These are phyloP conservation scores for Hydrozoanthus gracilis DNA, from an alignment of 92 coral and sea anemone genomes.

Conservation along the genomic window DNA sequence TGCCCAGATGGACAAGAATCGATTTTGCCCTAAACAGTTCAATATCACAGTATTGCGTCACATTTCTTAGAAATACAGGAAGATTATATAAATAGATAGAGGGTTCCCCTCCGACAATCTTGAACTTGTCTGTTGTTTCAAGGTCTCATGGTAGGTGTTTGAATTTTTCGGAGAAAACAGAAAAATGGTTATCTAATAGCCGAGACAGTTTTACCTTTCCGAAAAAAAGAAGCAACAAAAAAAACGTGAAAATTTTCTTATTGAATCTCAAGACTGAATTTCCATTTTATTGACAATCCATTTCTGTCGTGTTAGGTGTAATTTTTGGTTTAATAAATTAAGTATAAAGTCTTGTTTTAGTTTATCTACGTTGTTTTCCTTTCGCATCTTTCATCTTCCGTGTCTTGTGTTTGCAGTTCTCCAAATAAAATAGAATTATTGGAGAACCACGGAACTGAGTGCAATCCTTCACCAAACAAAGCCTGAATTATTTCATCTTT, in stretches of 20 bases:
- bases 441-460: neutral
- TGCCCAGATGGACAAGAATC: neutral
- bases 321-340: neutral
- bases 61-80: neutral
- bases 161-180: neutral
- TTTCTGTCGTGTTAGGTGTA: neutral
- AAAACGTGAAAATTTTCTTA: neutral
- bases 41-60: neutral
- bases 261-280: neutral
- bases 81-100: neutral
- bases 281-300: no score
- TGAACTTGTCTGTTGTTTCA: neutral
- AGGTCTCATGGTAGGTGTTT: neutral
- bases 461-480: neutral
- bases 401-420: neutral
- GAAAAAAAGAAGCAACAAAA: no score
- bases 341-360: neutral
- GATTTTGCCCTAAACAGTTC: neutral
- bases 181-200: neutral
- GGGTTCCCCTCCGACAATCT: neutral
- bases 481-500: no score
- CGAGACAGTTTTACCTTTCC: neutral
- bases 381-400: neutral
- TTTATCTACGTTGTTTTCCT: neutral
- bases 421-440: no score